Base-by-base conservation (phyloP, 1,140 invertebrate genomes). In the Pinna nobilis region DNA sequence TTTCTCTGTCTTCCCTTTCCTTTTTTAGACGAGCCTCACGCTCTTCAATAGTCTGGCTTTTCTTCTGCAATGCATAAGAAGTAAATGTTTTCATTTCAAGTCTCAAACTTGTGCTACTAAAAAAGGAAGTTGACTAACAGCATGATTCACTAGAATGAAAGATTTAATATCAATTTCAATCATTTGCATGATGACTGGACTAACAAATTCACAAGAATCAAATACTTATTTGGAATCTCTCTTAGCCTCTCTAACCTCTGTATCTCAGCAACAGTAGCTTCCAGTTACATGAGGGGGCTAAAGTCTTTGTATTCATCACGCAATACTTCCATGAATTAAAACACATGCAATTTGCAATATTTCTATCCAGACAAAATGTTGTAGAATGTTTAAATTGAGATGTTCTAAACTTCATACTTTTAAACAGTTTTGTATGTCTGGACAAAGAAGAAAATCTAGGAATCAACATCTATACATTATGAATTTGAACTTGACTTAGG, bases 1-100 rank as follows among this genome's bases (percentile, higher is more conserved):
- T 63, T 23, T 63, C 59, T 25, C 59, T 63, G 23, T 63, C 59
- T 71, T 86, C 84, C 39, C 81, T 76, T 69, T 86, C 84, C 39
- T 77, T 74, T 57, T 67, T 51, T 7, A 83, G 88, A 39, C 77
- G 90, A 28, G 79, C 69, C 47, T 86, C 84, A 49, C 76, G 79
- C 63, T 80, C 82, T 60, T 83, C 82, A 77, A 71, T 86, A 37
- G 63, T 72, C 63, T 74, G 70, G 15, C 72, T 71, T 32, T 79
- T 82, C 75, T 77, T 75, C 76, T 82, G 41, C n/a, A 25, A 72
- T 11, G 25, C 28, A 61, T 67, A 64, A 44, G n/a, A 57, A 63
- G 15, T 7, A 33, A 53, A n/a, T 64, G 23, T 25, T 39, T 39
- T 15, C 20, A 71, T 15, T 6, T 1, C 23, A 41, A 6, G 28